Evolutionary conservation across 2,888 invertebrate species (phyloP), one percentile per base, ranked within the genome.

Genomic region (Schizaphis graminum): DNA sequence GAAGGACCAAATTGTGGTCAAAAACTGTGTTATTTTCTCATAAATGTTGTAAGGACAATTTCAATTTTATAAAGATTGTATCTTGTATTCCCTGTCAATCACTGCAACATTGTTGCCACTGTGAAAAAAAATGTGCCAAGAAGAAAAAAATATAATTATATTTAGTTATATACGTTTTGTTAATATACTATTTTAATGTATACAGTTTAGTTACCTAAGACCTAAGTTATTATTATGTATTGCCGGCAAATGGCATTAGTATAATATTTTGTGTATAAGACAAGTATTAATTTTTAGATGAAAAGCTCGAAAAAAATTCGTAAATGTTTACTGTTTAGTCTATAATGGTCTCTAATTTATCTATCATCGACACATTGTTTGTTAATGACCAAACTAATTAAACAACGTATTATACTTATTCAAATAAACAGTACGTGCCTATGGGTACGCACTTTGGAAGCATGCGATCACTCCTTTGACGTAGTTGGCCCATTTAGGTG

Each of bases 401-500:
- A 94, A 94, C 94, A 94, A 91, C 49, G 67, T 86, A 91, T 90
- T 86, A 91, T 91, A 87, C 94, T 94, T 91, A 94, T 94, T 94
- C 49, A 94, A 94, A 94, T 94, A 94, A 91, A 94, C 61, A 87
- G 67, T 47, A 94, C 91, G 93, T 91, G 94, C 91, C 86, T 94
- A 90, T 90, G 61, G 41, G 91, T 89, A 95, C 96, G 96, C 95
- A 97, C 97, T 96, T 95, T 97, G 96, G 95, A 97, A 98, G 95
- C 97, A 97, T 11, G 97, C 97, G 0, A 98, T 96, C 16, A 98
- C 98, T 56, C 98, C 98, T 96, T 98, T 98, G 0, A 99, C 97
- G 96, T 99, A 99, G 96, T 99, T 98, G 0, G 98, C 97, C 99
- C 99, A 99, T 95, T 97, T 97, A 0, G 98, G 98, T 84, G 96